Conservation (phyloP, 2,113 vertebrate genomes). For the Semicossyphus pulcher region DNA sequence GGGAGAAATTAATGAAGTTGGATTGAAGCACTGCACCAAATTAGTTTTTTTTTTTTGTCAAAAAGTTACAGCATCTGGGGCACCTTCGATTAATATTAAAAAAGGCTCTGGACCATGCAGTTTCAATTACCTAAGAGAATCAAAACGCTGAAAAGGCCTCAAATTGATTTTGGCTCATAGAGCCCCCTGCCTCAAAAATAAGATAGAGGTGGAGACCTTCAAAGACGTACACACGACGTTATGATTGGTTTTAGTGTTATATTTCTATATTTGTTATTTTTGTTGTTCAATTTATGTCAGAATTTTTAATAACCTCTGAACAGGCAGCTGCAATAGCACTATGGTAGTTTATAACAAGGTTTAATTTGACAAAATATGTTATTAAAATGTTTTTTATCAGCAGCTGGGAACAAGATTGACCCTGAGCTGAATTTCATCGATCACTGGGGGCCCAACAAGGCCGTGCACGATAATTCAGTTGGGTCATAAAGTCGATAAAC, state of each 20-base stretch:
- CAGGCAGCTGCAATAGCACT: neutral
- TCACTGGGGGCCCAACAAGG: no score
- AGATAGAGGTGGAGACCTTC: constrained; percentile 23
- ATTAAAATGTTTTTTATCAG: no score
- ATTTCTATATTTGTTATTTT: neutral
- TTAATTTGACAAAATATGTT: no score
- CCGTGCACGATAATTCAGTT: no score
- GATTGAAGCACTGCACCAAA: constrained; percentile 55
- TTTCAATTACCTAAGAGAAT: constrained; percentile 80
- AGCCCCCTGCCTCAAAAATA: constrained; percentile 7
- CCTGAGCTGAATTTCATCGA: no score
- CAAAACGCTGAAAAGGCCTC: constrained; percentile 68
- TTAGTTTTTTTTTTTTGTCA: constrained; percentile 40
- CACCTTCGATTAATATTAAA: constrained; percentile 77
- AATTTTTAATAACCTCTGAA: neutral
- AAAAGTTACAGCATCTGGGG: constrained; percentile 54
- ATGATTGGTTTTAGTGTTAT: neutral
- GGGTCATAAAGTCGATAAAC: no score
- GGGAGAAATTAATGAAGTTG: constrained; percentile 70
- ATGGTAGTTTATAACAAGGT: no score
- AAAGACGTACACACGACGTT: neutral
- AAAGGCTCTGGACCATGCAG: constrained; percentile 76
- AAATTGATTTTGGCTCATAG: constrained; percentile 72
- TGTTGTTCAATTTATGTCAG: no score
- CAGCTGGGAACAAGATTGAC: no score